Evolutionary conservation across 2,113 vertebrate species (phyloP).

Genomic region (Haplochromis burtoni): DNA sequence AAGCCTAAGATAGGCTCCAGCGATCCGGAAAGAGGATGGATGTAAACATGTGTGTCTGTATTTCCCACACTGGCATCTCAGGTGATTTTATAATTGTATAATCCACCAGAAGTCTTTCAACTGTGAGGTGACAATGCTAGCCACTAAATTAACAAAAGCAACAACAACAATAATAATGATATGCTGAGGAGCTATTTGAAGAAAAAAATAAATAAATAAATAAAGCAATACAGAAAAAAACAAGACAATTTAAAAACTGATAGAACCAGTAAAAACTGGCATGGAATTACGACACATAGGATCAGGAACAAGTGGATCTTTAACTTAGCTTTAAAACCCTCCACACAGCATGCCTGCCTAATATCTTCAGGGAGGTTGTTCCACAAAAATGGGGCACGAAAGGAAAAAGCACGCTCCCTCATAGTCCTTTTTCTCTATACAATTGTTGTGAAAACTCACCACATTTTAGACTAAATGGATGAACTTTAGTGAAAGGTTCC

Average conservation of each 20-base stretch:
- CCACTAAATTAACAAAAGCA: not conserved
- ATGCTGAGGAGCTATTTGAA: not conserved
- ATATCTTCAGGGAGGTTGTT: not conserved
- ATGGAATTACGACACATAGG: accelerated
- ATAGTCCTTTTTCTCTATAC: not conserved
- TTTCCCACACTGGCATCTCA: not conserved
- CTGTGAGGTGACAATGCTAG: not conserved
- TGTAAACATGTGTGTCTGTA: not conserved
- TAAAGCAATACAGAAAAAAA: not conserved
- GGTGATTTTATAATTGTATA: not conserved
- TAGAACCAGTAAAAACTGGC: not conserved
- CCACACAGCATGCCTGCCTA: not conserved
- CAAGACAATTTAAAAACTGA: not conserved
- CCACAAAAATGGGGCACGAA: not conserved
- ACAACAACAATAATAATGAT: accelerated
- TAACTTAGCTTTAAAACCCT: not conserved
- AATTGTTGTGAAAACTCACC: not conserved
- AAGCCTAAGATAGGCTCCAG: not conserved
- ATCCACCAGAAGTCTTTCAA: not conserved
- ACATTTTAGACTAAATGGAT: not conserved
- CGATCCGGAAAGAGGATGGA: not conserved
- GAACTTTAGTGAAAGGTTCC: not conserved
- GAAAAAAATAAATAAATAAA: not conserved
- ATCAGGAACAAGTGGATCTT: not conserved
- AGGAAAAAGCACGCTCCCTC: not conserved